phyloP scores from a whole-genome alignment of 2,797 vertebrate genomes.

The Oophaga sylvatica region DNA sequence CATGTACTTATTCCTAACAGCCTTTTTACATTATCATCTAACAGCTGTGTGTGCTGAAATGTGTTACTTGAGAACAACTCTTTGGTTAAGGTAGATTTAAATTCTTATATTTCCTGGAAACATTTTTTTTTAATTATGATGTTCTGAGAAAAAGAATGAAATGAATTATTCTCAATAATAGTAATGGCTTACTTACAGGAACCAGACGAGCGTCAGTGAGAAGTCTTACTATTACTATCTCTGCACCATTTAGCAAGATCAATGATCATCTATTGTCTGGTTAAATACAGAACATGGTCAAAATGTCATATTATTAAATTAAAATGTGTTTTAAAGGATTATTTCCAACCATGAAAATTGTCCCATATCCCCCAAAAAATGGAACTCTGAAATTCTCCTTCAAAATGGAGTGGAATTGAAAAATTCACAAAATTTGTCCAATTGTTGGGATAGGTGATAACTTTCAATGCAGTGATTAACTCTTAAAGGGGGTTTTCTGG shows the following conservation, averaged over 20 bases:
- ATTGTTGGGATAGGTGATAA: too few species aligned
- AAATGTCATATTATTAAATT: too few species aligned
- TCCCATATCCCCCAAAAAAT: too few species aligned
- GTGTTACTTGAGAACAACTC: constrained; percentile 12
- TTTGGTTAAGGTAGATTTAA: constrained; percentile 33
- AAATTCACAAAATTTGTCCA: too few species aligned
- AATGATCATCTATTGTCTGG: neutral
- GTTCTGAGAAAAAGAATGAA: constrained; percentile 11
- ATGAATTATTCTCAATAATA: constrained; percentile 22
- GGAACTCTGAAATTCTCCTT: too few species aligned
- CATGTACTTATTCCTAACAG: constrained; percentile 9
- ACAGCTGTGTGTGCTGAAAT: constrained; percentile 20
- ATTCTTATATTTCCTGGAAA: constrained; percentile 5
- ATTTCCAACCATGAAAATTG: too few species aligned
- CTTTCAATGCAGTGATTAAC: too few species aligned
- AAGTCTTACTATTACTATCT: neutral
- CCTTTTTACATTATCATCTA: constrained; percentile 8
- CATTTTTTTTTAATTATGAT: constrained; percentile 18
- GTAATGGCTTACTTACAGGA: constrained; percentile 11
- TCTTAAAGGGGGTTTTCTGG: too few species aligned
- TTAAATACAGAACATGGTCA: too few species aligned
- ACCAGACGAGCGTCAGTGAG: neutral
- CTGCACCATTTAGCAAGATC: neutral
- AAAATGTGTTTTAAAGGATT: too few species aligned
- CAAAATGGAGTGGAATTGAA: too few species aligned